Percentiles rank a stretch among this genome's conserved stretches.
Conservation (phyloP, 2,888 invertebrate species). For the Drosophila putrida region DNA sequence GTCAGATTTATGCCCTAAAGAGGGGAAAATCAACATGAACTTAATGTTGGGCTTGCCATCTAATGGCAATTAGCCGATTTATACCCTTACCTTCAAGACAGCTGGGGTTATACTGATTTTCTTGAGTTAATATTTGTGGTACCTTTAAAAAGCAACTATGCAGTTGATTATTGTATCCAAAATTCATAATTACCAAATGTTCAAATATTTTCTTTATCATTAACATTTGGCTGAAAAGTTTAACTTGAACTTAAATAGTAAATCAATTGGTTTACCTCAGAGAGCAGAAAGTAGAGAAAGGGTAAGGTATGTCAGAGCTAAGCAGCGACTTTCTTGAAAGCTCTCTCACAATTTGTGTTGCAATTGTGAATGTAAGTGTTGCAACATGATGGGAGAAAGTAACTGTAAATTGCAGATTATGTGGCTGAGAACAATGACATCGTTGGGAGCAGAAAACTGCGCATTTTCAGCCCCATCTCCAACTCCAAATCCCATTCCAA, state of each 20-base stretch:
- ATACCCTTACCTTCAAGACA: constrained; percentile 5
- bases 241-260: no score
- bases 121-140: no score
- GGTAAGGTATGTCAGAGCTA: constrained; percentile 13
- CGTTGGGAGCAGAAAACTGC: constrained; percentile 37
- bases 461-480: constrained; percentile 25
- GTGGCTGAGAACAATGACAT: constrained; percentile 38
- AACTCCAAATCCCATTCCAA: not conserved
- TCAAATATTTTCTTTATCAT: no score
- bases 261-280: not conserved
- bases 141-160: no score
- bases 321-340: not conserved
- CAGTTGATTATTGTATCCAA: no score
- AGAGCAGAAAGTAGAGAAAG: not conserved
- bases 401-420: constrained; percentile 37
- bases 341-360: constrained; percentile 15
- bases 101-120: not conserved
- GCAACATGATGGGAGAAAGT: constrained; percentile 48
- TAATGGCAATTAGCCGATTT: constrained; percentile 41
- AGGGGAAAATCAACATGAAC: constrained; percentile 8
- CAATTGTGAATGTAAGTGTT: constrained; percentile 33
- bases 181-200: no score
- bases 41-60: constrained; percentile 12
- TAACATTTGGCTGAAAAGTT: no score
- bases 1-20: constrained; percentile 3